A percentile compares a stretch with the other conserved stretches of the same genome.
phyloP scores from a whole-genome alignment of 2,888 invertebrate genomes.

The Plebejus argus region DNA sequence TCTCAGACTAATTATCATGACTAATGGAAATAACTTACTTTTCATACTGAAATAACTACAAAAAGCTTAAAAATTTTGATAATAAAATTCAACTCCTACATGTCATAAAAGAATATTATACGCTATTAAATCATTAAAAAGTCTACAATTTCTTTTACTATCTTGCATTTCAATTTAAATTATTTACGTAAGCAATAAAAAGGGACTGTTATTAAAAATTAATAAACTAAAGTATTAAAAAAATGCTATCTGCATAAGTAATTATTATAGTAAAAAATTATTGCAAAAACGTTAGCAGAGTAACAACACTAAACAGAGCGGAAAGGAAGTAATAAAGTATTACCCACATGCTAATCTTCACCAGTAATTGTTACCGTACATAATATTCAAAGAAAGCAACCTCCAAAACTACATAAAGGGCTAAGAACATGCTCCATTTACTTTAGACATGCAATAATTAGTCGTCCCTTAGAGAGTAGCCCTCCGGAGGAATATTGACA shows the following conservation, averaged over 20 bases:
- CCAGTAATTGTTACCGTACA: constrained; percentile 61
- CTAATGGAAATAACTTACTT: constrained; percentile 31
- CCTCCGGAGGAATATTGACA: constrained; percentile 60
- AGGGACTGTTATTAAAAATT: background rate
- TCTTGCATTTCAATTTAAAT: background rate
- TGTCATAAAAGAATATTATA: background rate
- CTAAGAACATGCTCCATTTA: constrained; percentile 43
- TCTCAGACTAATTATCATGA: background rate
- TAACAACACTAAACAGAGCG: constrained; percentile 72
- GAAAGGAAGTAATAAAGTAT: constrained; percentile 72
- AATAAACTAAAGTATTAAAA: constrained; percentile 45
- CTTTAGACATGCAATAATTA: constrained; percentile 58
- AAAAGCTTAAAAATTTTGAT: background rate
- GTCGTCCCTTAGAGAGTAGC: constrained; percentile 69
- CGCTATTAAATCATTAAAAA: background rate
- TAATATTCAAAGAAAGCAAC: constrained; percentile 68
- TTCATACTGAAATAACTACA: constrained; percentile 44
- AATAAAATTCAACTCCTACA: background rate
- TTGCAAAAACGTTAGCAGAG: constrained; percentile 73
- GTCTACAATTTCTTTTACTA: background rate
- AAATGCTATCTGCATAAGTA: constrained; percentile 35
- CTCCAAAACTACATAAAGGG: constrained; percentile 47
- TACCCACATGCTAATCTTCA: constrained; percentile 77
- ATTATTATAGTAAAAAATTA: constrained; percentile 52
- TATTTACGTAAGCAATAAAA: background rate